phyloP scores from a whole-genome alignment of 2,113 vertebrate species.

The Meriones unguiculatus region DNA sequence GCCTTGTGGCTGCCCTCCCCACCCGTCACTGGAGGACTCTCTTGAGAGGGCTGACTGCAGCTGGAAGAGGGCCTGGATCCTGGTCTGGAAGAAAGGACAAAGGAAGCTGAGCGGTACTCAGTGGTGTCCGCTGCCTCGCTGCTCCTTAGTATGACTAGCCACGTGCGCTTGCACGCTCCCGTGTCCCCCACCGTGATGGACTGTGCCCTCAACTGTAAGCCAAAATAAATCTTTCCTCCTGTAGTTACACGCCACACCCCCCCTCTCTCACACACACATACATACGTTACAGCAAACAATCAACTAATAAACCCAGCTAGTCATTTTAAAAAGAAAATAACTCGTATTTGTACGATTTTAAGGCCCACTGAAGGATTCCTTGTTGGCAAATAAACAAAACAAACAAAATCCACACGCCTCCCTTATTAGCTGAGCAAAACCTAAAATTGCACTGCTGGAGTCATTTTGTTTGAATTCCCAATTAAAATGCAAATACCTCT shows the following conservation, averaged over 20 bases:
- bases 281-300: background rate
- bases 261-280: background rate
- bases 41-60: background rate
- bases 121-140: background rate
- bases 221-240: background rate
- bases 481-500: conserved; percentile 50
- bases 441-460: conserved; percentile 34
- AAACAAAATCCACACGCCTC: conserved; percentile 5
- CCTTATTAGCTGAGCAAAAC: conserved; percentile 31
- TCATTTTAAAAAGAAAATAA: background rate
- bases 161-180: background rate
- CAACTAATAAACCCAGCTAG: background rate
- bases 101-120: background rate
- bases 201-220: background rate
- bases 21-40: background rate
- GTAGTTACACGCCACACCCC: background rate
- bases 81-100: background rate
- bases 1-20: background rate
- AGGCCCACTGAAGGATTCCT: conserved; percentile 38
- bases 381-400: conserved; percentile 54
- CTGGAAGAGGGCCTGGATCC: too few relatives aligned
- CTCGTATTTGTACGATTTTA: conserved; percentile 32
- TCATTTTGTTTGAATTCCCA: conserved; percentile 54
- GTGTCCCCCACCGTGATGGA: background rate
- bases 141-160: too few relatives aligned